phyloP scores from a whole-genome alignment of 2,113 vertebrate species.

The Prunella himalayana region DNA sequence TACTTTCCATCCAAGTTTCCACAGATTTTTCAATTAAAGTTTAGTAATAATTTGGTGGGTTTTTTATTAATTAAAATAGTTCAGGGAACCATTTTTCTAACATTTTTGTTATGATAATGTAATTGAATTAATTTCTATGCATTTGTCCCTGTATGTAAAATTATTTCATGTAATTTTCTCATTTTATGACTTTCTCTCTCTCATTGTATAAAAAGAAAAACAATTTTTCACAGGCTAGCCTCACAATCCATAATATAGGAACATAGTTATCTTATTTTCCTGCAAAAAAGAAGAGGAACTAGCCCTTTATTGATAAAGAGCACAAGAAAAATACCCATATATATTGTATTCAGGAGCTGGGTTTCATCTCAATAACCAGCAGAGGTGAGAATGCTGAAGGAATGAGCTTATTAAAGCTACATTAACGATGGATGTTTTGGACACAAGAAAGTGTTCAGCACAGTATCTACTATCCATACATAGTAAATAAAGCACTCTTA shows the following conservation, averaged over 20 bases:
- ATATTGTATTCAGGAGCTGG: neutral
- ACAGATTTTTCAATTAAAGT: conserved; percentile 61
- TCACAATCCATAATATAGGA: neutral
- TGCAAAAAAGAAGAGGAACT: neutral
- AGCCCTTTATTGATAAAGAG: conserved; percentile 27
- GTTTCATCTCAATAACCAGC: neutral
- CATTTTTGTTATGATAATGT: conserved; percentile 30
- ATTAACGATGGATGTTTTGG: neutral
- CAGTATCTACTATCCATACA: neutral
- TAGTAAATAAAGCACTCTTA: neutral
- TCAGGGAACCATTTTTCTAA: neutral
- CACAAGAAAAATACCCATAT: conserved; percentile 12
- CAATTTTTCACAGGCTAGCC: neutral
- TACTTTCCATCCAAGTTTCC: neutral
- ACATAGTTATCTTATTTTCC: conserved; percentile 25
- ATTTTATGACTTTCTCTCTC: neutral
- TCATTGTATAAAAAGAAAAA: neutral
- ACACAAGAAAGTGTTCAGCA: neutral
- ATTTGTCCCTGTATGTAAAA: conserved; percentile 26
- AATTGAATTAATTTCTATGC: conserved; percentile 26
- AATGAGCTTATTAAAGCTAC: neutral
- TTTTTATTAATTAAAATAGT: conserved; percentile 68
- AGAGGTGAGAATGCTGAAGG: conserved; percentile 8
- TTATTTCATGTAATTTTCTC: conserved; percentile 9
- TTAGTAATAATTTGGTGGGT: conserved; percentile 2